Base-by-base conservation (phyloP, 1,140 invertebrate genomes). In the Trigoniulus corallinus region DNA sequence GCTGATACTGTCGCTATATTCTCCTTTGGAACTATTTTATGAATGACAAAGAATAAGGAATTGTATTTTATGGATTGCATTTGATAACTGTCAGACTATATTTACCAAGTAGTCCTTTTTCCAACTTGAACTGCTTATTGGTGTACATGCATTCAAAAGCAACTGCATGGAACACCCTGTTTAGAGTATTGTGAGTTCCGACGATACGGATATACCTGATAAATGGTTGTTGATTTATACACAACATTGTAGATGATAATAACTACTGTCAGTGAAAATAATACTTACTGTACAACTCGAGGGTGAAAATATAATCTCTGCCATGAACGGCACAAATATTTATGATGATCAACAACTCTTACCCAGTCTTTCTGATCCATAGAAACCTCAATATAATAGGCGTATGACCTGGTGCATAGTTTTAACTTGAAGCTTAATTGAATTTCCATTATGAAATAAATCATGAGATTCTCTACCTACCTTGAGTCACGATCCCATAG, bases 351-450 rank as follows among this genome's bases (percentile, higher is more conserved):
- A 41, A 95, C 77, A 26, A 98, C 81, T 52, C 81, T 76, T 48
- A 86, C 77, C 91, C 94, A 98, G 66, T 95, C 84, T 67, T 86
- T 84, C 66, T 88, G 81, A 75, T 98, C 88, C 70, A 95, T 87
- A 0, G 89, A 96, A 12, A 95, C 84, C 67, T 98, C 92, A 53
- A 98, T 80, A 61, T 81, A 96, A 67, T 98, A 98, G 0, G 89
- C 93, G 71, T 97, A 97, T 1, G 89, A 91, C 53, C 80, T 82
- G 57, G 3, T 51, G 24, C 13, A n/a, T n/a, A n/a, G n/a, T n/a
- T n/a, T n/a, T n/a, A n/a, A n/a, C n/a, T n/a, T n/a, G n/a, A n/a
- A 18, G 47, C 18, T 2, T 37, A 39, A 52, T 50, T 55, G 12
- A 4, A 45, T 29, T n/a, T 54, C 48, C 12, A 10, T 12, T 48